Base-by-base conservation (phyloP, 1,140 invertebrate genomes). In the Drosophila takahashii region DNA sequence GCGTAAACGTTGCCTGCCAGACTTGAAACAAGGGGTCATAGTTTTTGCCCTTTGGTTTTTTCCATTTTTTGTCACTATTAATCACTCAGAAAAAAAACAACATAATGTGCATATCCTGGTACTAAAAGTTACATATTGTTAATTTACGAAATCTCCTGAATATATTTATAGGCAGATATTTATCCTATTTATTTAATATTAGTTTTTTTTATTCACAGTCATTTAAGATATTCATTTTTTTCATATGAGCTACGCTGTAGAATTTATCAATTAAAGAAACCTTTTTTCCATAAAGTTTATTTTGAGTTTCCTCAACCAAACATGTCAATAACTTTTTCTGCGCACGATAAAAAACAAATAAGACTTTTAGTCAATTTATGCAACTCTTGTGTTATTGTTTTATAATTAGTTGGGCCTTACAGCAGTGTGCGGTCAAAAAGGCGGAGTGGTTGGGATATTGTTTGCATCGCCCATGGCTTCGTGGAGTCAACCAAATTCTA, bases 331-430 rank as follows among this genome's bases (percentile, higher is more conserved):
- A 48, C 11, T 13, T 47, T 47, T 32, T 50, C 8, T 16, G 8
- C 4, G 7, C n/a, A 2, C 4, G 2, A 11, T 9, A 39, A 34
- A 29, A 47, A 52, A 42, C 29, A 26, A 26, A 41, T 32, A 32
- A 50, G 16, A 59, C 58, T 64, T 58, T 39, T 44, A 13, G 32
- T 42, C 64, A 58, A 65, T 81, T 81, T 70, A 66, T 84, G 64
- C 64, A 50, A 60, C 62, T 53, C 50, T 72, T 59, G 51, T 65
- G 59, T 37, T 77, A 71, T 66, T 86, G 77, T 69, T 53, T 61
- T 59, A 65, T 85, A 85, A 86, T 86, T 85, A 81, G 61, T 52
- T 41, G 39, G 78, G 51, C 26, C 26, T 60, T 36, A 44, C 22
- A 36, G 45, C 36, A 45, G 72, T 53, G 52, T 39, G 44, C 36